Evolutionary conservation across 2,113 vertebrate species (phyloP).

Genomic region (Oreochromis niloticus): DNA sequence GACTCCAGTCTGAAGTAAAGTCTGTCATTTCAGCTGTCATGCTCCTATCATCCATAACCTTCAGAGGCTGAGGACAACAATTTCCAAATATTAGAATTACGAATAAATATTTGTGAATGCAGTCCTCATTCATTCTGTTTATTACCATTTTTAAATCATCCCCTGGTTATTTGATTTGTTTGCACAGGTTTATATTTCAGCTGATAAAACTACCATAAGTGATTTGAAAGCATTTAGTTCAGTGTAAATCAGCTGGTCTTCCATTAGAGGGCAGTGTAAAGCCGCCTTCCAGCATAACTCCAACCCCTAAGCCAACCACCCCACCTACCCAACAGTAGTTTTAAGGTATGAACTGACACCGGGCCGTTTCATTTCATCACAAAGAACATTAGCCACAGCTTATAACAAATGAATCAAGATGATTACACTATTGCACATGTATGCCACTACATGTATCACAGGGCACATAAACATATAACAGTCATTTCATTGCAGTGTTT

Average conservation of each 20-base stretch:
- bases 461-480: neutral
- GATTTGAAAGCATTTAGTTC: neutral
- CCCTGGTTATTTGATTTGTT: neutral
- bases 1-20: neutral
- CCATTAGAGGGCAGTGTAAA: neutral
- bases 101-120: neutral
- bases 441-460: neutral
- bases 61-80: neutral
- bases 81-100: neutral
- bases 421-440: neutral
- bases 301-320: neutral
- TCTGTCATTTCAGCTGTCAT: neutral
- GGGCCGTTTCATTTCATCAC: neutral
- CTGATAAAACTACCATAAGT: neutral
- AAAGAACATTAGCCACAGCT: neutral
- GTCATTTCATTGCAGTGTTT: neutral
- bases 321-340: neutral
- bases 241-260: neutral
- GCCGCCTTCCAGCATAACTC: neutral
- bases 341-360: neutral
- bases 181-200: neutral
- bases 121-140: neutral
- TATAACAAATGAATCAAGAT: neutral
- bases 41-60: accelerated
- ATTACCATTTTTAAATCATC: neutral